A percentile compares a stretch with the other conserved stretches of the same genome.
phyloP scores from a whole-genome alignment of 2,113 vertebrate species.

The Ia io region DNA sequence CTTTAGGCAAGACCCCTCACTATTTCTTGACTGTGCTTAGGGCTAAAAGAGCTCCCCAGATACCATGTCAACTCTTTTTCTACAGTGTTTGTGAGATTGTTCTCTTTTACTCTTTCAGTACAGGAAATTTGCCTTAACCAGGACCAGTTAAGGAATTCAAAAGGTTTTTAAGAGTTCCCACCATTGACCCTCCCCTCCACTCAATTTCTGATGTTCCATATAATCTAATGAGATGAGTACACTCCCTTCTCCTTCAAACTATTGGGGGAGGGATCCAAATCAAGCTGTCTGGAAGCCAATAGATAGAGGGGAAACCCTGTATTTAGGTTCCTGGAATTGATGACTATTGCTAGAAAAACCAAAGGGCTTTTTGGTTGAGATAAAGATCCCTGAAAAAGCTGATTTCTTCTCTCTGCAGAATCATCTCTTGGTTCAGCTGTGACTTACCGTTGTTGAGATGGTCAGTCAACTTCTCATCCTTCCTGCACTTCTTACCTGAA shows the following conservation, averaged over 20 bases:
- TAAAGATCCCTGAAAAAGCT: not conserved
- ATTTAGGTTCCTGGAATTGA: not conserved
- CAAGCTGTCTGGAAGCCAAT: not conserved
- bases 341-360: not conserved
- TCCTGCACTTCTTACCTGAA: not conserved
- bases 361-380: not conserved
- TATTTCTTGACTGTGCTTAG: not conserved
- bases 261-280: not conserved
- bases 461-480: not conserved
- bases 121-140: not conserved
- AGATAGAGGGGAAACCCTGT: not conserved
- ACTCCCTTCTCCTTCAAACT: not conserved
- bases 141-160: not conserved
- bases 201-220: not conserved
- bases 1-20: not conserved
- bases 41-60: constrained; percentile 25
- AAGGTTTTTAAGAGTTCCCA: not conserved
- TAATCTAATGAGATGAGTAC: not conserved
- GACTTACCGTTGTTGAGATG: not conserved
- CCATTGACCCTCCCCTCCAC: not conserved
- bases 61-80: not conserved
- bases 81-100: not conserved
- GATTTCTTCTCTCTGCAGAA: not conserved
- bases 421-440: not conserved
- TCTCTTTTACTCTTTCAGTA: constrained; percentile 6